Evolutionary conservation across 2,888 invertebrate genomes (phyloP), one percentile per base, ranked within the genome.

Genomic region (Diachrysia chrysitis): DNA sequence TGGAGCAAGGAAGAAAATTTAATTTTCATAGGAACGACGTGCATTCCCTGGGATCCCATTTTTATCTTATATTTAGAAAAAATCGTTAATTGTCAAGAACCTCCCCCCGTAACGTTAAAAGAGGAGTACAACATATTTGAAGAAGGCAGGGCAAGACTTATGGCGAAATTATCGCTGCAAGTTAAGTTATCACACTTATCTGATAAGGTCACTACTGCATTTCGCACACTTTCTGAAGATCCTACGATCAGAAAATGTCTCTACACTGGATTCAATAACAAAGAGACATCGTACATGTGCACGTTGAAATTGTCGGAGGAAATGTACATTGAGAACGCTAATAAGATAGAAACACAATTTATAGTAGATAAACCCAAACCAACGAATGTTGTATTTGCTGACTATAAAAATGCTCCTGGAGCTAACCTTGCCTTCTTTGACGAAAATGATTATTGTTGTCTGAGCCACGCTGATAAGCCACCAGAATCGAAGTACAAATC

Each of bases 121-220:
- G 95, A 94, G 56, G 92, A 93, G 69, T 95, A 92, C 69, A 95
- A 95, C 76, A 87, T 95, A 73, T 95, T 95, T 77, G 90, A 95
- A 83, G 95, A 95, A 82, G 91, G 88, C n/a, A 91, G 85, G 16
- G 93, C 89, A 19, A 93, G 91, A 81, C 69, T 93, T 48, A 90
- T 95, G 88, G 94, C 92, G 0, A 92, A 92, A 82, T 73, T 95
- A 69, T 86, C 87, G 16, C 85, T 95, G n/a, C 92, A 93, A 88
- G 83, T 95, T 2, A 95, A 93, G 84, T 71, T 95, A 35, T 77
- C 89, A 12, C 90, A 86, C 83, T 84, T 95, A 25, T 89, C 89
- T 25, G 92, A 93, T 59, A 93, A 87, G 78, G 88, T 94, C 12
- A 91, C 90, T 0, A 90, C 93, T 12, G 84, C 92, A 21, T 95